Percentiles rank a stretch among this genome's conserved stretches.
phyloP scores from a whole-genome alignment of 1,140 invertebrate genomes.

The Drosophila melanica region DNA sequence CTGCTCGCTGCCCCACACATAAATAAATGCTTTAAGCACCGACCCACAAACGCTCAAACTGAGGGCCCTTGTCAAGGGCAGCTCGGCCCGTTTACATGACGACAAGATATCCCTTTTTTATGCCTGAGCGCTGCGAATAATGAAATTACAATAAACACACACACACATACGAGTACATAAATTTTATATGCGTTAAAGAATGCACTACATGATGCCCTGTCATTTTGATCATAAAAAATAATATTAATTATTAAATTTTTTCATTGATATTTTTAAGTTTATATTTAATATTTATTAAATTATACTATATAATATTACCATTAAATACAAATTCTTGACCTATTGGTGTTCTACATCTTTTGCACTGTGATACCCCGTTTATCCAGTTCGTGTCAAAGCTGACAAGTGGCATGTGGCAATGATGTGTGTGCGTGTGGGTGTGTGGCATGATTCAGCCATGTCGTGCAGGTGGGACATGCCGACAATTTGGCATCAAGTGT shows the following conservation, averaged over 20 bases:
- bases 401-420: slow-evolving; percentile 63
- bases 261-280: too few species aligned
- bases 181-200: neutral
- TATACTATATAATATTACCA: too few species aligned
- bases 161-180: neutral
- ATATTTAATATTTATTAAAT: too few species aligned
- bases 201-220: slow-evolving; percentile 4
- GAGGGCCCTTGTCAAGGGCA: slow-evolving; percentile 24
- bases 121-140: slow-evolving; percentile 75
- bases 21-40: slow-evolving; percentile 35
- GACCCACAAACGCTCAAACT: slow-evolving; percentile 41
- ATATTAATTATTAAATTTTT: too few species aligned
- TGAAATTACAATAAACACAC: slow-evolving; percentile 68
- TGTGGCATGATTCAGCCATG: slow-evolving; percentile 52
- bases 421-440: neutral
- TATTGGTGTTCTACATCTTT: too few species aligned
- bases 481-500: slow-evolving; percentile 54
- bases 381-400: slow-evolving; percentile 13
- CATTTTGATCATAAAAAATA: neutral
- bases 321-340: too few species aligned
- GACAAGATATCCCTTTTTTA: slow-evolving; percentile 76
- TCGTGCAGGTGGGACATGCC: slow-evolving; percentile 5
- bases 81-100: slow-evolving; percentile 38
- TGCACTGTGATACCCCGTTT: slow-evolving; percentile 1
- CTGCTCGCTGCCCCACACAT: slow-evolving; percentile 21